These are phyloP conservation scores for Tenthredo amoena DNA, from an alignment of 2,888 invertebrate genomes.

Conservation along the genomic window DNA sequence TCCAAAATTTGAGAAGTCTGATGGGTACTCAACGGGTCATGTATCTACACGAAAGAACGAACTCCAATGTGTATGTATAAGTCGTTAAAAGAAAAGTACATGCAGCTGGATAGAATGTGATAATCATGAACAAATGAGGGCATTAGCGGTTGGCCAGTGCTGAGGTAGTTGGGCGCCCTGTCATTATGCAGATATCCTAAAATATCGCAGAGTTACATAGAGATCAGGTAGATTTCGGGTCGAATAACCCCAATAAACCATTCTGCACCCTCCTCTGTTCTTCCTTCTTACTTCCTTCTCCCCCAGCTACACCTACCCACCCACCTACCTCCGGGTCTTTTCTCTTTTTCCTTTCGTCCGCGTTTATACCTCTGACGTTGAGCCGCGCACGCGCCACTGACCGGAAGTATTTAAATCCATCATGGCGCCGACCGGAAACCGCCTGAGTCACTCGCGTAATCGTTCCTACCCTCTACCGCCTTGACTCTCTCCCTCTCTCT, in stretches of 20 bases:
- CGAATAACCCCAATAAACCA: constrained; percentile 44
- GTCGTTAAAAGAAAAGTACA: not conserved
- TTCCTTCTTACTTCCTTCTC: not conserved
- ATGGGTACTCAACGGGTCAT: not conserved
- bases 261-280: not conserved
- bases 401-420: constrained; percentile 75
- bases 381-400: constrained; percentile 70
- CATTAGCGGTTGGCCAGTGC: not conserved
- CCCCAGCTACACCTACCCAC: not conserved
- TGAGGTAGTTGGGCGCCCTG: constrained; percentile 58
- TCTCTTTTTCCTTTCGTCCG: constrained; percentile 11
- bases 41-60: not conserved
- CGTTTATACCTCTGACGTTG: constrained; percentile 24
- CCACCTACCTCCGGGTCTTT: not conserved
- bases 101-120: not conserved
- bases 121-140: constrained; percentile 20
- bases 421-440: constrained; percentile 75
- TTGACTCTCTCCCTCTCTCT: constrained; percentile 50
- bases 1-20: not conserved
- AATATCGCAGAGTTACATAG: constrained; percentile 26
- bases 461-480: constrained; percentile 65
- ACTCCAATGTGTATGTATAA: not conserved
- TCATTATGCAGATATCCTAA: constrained; percentile 64
- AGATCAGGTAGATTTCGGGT: constrained; percentile 46
- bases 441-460: constrained; percentile 75